Evolutionary conservation across 2,113 vertebrate species (phyloP), one percentile per base, ranked within the genome.

Genomic region (Perca flavescens): DNA sequence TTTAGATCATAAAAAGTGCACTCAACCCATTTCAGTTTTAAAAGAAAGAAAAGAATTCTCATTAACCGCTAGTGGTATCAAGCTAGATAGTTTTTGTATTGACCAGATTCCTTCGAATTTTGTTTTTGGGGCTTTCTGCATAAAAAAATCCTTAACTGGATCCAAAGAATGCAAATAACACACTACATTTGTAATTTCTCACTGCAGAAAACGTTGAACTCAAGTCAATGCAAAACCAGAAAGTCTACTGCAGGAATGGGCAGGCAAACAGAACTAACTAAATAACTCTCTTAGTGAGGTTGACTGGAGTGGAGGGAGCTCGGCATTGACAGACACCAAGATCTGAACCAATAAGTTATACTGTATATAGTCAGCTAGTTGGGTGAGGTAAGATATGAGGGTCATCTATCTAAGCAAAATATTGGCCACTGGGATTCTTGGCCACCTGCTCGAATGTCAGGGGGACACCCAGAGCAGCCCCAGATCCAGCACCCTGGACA

Each of bases 401-500:
- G 7, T 57, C 4, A 22, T 43, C 8, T 5, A 19, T 47, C n/a
- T 16, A 60, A 60, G 53, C 17, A 16, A 16, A 49, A 16, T 49
- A 49, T 15, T 53, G 61, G 11, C n/a, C n/a, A 28, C 7, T 58
- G 12, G 54, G 54, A 14, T 57, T 25, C 12, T 22, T 54, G 10
- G 1, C 53, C 21, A n/a, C 21, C 11, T 10, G 10, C 1, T 1
- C 22, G 53, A 54, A 54, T 54, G 21, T n/a, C 21, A 54, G 21
- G 10, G 21, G 52, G 15, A 21, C 52, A 21, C 52, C 19, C 19
- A 21, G 22, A 17, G 15, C 5, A 3, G 15, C 15, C 28, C n/a
- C 43, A 46, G 52, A 50, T 74, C 74, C 64, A 79, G 64, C 68
- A 69, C 58, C 75, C 0, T 54, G 71, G 36, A 86, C 58, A 80